Evolutionary conservation across 92 coral and sea anemone genomes (phyloP).

Genomic region (Ricordea florida): DNA sequence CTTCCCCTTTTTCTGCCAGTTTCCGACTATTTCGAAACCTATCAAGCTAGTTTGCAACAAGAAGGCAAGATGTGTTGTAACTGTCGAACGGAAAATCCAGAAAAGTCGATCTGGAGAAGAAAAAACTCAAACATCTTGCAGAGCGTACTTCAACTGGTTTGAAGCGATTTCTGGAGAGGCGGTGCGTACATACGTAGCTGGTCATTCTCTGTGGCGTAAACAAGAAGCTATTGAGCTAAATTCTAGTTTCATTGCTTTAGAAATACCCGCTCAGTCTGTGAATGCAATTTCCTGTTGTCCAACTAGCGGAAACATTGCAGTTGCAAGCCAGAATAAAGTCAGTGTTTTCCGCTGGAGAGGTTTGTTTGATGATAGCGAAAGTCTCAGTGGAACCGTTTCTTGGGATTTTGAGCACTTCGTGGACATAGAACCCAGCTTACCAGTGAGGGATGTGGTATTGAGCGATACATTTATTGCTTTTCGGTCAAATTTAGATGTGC

Average conservation of each 20-base stretch:
- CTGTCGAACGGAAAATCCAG: constrained; percentile 68
- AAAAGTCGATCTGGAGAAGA: not conserved
- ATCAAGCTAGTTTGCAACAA: constrained; percentile 80
- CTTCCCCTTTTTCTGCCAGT: constrained; percentile 85
- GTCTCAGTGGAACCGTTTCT: not conserved
- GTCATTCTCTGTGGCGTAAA: constrained; percentile 66
- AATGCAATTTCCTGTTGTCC: constrained; percentile 69
- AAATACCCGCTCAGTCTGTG: constrained; percentile 67
- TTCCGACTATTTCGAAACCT: constrained; percentile 83
- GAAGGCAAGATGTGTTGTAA: constrained; percentile 76
- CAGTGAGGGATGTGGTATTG: constrained; percentile 61
- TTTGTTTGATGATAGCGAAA: not conserved
- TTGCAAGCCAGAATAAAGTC: constrained; percentile 64
- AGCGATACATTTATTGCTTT: constrained; percentile 83
- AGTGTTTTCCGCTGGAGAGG: constrained; percentile 70
- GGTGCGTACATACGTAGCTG: constrained; percentile 73
- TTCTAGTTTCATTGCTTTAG: constrained; percentile 67
- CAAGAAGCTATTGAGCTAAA: constrained; percentile 45
- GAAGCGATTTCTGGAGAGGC: constrained; percentile 53
- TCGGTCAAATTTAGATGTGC: constrained; percentile 81
- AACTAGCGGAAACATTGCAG: constrained; percentile 75
- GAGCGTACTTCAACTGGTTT: constrained; percentile 96
- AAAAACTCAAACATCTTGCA: constrained; percentile 52
- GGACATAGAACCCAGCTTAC: constrained; percentile 81
- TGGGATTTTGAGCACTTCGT: constrained; percentile 81